phyloP scores from a whole-genome alignment of 2,113 vertebrate species.

The Coregonus clupeaformis region DNA sequence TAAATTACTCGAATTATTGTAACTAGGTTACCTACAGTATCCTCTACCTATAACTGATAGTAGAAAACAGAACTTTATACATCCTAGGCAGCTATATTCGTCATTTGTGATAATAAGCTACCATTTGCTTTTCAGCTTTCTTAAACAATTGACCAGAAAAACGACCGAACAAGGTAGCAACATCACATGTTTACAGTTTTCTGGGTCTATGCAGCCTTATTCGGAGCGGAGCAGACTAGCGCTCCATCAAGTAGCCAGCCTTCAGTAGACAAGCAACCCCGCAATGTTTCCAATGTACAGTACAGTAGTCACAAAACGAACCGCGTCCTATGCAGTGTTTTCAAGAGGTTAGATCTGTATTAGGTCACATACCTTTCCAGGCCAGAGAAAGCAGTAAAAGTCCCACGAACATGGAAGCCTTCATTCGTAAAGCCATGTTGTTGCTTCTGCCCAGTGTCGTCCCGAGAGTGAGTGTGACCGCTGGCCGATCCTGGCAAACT shows the following conservation, averaged over 20 bases:
- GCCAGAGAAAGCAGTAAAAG: constrained; percentile 57
- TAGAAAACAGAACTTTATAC: no score
- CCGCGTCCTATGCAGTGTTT: background rate
- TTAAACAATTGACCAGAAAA: no score
- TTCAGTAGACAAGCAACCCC: background rate
- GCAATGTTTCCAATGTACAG: constrained; percentile 7
- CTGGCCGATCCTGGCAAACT: constrained; percentile 21
- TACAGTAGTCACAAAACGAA: background rate
- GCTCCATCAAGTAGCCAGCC: background rate
- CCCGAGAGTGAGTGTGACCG: constrained; percentile 1
- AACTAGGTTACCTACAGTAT: no score
- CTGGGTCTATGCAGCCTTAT: constrained; percentile 1
- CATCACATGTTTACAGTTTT: constrained; percentile 30
- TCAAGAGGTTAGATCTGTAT: background rate
- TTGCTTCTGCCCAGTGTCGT: constrained; percentile 33
- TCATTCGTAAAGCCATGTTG: constrained; percentile 57
- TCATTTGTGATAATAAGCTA: background rate
- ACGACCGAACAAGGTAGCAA: background rate
- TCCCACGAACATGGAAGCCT: constrained; percentile 45
- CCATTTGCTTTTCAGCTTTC: background rate
- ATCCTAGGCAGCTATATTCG: background rate
- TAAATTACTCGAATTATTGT: no score
- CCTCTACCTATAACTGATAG: no score
- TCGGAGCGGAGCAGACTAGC: background rate
- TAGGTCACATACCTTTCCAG: constrained; percentile 65